Evolutionary conservation across 2,888 invertebrate species (phyloP), one percentile per base, ranked within the genome.

Genomic region (Rugalucina vietnamica): DNA sequence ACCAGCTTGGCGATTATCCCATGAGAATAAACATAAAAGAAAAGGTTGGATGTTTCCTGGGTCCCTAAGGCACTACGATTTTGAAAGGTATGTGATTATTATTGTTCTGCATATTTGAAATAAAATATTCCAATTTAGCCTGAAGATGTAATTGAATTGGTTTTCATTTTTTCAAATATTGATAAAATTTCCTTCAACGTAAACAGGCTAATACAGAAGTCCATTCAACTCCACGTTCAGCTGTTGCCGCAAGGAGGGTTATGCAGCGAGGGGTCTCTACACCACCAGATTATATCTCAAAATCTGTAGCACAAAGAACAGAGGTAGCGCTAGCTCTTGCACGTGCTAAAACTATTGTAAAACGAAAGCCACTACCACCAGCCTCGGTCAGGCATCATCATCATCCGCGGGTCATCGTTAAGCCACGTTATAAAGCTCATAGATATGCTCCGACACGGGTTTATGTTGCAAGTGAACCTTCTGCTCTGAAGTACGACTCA

Each of bases 181-280:
- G 77, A 65, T 50, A 57, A 32, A 50, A 77, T 39, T 77, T 85
- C 85, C 69, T 82, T 69, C 81, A 76, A 87, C 86, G 86, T 83
- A 84, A 89, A 83, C 90, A 93, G 93, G 92, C 91, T 39, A 89
- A 90, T 82, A 89, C 91, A 81, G 92, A 92, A 88, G 78, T 88
- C 77, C 91, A 91, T 88, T 84, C 91, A 73, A 88, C 90, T 81
- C 91, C 93, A 73, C 90, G 88, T 83, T 82, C 89, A 72, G 88
- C 92, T 43, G 92, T 91, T 72, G 92, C 91, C 78, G 87, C 90
- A 76, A 88, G 90, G 84, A 89, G 92, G 79, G 90, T 88, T 81
- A 87, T 90, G 79, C 4, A 2, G 65, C 90, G 89, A 79, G 86
- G 89, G 78, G 88, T 84, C n/a, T 86, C 86, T 32, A 76, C 82